Evolutionary conservation across 53 echinoderm and acorn worm species (phyloP), one percentile per base, ranked within the genome.

Genomic region (Henricia sp.): DNA sequence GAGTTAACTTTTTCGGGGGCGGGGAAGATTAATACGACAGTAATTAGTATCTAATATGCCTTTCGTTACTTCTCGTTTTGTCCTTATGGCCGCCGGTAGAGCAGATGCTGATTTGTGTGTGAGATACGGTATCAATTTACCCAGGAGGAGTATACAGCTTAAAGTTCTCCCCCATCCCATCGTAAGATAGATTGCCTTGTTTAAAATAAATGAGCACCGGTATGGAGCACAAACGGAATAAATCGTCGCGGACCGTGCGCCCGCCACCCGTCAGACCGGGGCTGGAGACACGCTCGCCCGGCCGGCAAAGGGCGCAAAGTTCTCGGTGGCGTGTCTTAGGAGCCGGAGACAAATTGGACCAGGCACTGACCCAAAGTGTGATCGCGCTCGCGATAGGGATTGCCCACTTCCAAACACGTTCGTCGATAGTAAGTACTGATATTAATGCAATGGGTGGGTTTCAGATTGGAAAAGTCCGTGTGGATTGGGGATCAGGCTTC

Each of bases 241-340:
- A 74, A 74, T 74, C 74, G 57, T 57, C 74, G 41, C 38, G 72
- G 73, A 17, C 56, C 54, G 40, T 74, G 74, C 37, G 74, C 57
- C 3, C 21, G 54, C 37, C 36, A 57, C n/a, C 14, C 55, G 37
- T 55, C 39, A 19, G 55, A 23, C 25, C n/a, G 32, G 13, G 8
- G 37, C 55, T 1, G 56, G 37, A 16, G 57, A 56, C 74, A 74
- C 74, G 74, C 56, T 74, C 39, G 37, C 27, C 34, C 6, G 37
- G 10, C 21, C 1, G n/a, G 35, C 32, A 30, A 35, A 66, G 66
- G 35, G 55, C 37, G 32, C 57, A 56, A 74, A 74, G 57, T 74
- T 34, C 74, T 56, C 56, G 40, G 57, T 35, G 56, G 24, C 52
- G 13, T 19, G 6, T 37, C 35, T 53, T 33, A 46, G 9, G 26